Evolutionary conservation across 1,140 invertebrate genomes (phyloP).

Genomic region (Hydropsyche tenuis): DNA sequence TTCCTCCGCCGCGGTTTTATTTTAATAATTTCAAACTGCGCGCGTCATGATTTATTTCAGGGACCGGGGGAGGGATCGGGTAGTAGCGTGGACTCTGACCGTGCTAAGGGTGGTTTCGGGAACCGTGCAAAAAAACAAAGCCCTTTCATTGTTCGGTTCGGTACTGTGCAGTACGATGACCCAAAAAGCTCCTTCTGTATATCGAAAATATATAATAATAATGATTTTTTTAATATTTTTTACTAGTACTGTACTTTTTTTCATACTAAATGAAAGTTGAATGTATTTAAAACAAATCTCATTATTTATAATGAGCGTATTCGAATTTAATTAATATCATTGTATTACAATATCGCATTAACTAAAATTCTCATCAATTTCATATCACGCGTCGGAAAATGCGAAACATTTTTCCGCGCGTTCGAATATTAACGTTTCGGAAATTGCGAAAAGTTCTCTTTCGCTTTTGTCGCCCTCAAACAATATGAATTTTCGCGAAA

Average conservation of each 20-base stretch:
- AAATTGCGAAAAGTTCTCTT: conserved; percentile 7
- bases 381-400: neutral
- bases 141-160: conserved; percentile 10
- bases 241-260: too few relatives aligned
- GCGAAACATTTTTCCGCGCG: neutral
- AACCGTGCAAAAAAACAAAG: conserved; percentile 8
- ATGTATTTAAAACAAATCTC: too few relatives aligned
- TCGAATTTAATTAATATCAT: too few relatives aligned
- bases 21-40: conserved; percentile 51
- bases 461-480: conserved; percentile 7
- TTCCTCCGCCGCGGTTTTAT: conserved; percentile 44
- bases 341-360: too few relatives aligned
- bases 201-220: neutral
- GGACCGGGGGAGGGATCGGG: conserved; percentile 5
- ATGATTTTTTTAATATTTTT: too few relatives aligned
- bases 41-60: conserved; percentile 48
- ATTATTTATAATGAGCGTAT: too few relatives aligned
- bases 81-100: neutral
- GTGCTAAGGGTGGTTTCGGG: neutral
- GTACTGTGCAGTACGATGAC: neutral
- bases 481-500: conserved; percentile 27
- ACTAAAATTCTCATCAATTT: too few relatives aligned
- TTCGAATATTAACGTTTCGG: too few relatives aligned
- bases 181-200: neutral
- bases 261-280: too few relatives aligned